Base-by-base conservation (phyloP, 2,113 vertebrate species). In the Chlorodrepanis virens region DNA sequence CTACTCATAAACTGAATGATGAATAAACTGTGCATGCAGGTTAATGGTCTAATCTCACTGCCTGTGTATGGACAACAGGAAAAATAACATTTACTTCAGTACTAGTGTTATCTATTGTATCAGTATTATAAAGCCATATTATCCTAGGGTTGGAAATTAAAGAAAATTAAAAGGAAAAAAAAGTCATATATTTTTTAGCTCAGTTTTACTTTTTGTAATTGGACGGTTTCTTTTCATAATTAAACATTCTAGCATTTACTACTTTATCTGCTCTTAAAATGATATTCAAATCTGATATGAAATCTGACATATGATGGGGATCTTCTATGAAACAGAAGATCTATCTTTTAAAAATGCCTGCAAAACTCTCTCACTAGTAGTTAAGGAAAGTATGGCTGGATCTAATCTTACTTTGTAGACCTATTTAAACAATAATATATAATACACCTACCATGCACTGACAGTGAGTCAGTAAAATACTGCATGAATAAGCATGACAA, bases 31-130 rank as follows among this genome's bases (percentile, higher is more conserved):
- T 97, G 97, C 98, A 98, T 98, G 98, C 80, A 96, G 85, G 95
- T 97, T 97, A 97, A 98, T 96, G 68, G 69, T 97, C 97, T 98
- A 98, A 98, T 98, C 97, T 98, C 98, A 98, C 98, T 98, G 98
- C 98, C 98, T 98, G 98, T 98, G 98, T 98, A 98, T 98, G 98
- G 98, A 97, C 49, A 96, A 94, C 85, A 97, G 92, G 96, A 96
- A 96, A 94, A 97, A 97, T 98, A 98, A 98, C 98, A 97, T 97
- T 97, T 87, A 94, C 97, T 97, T 75, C 82, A 95, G 78, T 84
- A 72, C 93, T 97, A 97, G 94, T 7, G 49, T 35, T 96, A 90
- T 91, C 85, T 97, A 72, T 87, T 64, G 9, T 96, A 95, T 95
- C 94, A 97, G 74, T 90, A 93, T 77, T 94, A 89, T 59, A 87